Evolutionary conservation across 2,113 vertebrate genomes (phyloP).

Genomic region (Lontra canadensis): DNA sequence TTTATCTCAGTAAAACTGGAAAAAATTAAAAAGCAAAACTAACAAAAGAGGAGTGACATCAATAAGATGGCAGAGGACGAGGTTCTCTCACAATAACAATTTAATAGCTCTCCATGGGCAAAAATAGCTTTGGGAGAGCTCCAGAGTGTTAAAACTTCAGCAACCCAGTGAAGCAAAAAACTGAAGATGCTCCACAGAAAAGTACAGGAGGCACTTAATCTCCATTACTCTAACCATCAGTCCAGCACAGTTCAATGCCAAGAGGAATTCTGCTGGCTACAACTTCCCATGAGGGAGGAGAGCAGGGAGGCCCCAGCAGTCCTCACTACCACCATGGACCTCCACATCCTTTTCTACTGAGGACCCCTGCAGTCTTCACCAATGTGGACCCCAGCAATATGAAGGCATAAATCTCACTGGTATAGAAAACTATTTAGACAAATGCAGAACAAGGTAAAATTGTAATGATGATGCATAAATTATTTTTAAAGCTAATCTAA

Average conservation of each 20-base stretch:
- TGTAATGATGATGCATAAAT: not conserved
- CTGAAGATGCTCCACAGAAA: not conserved
- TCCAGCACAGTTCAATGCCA: not conserved
- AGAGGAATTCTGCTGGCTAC: not conserved
- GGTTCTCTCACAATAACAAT: not conserved
- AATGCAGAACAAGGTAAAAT: not conserved
- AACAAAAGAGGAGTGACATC: not conserved
- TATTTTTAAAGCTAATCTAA: not conserved
- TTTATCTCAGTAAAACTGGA: not conserved
- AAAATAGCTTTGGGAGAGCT: not conserved
- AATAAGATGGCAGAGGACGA: not conserved
- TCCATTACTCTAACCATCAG: not conserved
- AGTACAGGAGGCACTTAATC: not conserved
- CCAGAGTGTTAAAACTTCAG: not conserved
- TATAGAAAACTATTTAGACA: not conserved
- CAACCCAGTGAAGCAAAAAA: not conserved
- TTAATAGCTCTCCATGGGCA: too few relatives aligned
- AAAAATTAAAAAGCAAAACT: not conserved
- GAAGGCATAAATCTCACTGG: not conserved
- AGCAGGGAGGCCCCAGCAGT: not conserved
- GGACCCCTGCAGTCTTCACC: not conserved
- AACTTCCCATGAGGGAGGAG: not conserved
- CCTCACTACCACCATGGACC: not conserved
- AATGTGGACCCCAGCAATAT: not conserved
- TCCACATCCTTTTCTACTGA: not conserved